phyloP scores from a whole-genome alignment of 92 coral and sea anemone genomes.

The Zoanthus solanderi region DNA sequence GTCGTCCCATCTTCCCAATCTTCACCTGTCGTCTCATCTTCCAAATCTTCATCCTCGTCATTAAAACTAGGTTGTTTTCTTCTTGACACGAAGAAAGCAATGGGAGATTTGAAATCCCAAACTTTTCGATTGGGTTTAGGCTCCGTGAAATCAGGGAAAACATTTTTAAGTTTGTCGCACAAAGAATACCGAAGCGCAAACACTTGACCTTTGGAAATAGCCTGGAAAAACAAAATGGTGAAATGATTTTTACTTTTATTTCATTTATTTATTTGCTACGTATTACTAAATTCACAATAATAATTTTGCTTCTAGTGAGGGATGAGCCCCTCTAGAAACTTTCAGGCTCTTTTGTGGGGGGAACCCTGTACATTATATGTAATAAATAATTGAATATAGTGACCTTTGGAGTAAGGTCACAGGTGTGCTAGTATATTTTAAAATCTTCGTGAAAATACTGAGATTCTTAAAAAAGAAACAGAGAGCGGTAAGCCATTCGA shows the following conservation, averaged over 20 bases:
- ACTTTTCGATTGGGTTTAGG: constrained; percentile 2
- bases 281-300: no score
- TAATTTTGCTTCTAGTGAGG: no score
- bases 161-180: constrained; percentile 15
- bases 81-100: constrained; percentile 21
- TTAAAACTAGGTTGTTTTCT: neutral
- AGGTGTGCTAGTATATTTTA: no score
- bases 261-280: neutral
- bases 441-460: no score
- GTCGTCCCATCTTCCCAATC: neutral
- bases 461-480: no score
- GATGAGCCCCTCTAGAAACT: no score
- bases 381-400: no score
- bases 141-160: constrained; percentile 8
- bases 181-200: constrained; percentile 20
- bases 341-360: no score
- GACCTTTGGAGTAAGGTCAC: no score
- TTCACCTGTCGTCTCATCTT: neutral
- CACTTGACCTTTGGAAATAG: constrained; percentile 11
- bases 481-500: no score
- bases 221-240: neutral
- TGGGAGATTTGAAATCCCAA: constrained; percentile 34
- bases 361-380: no score
- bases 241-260: neutral
- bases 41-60: neutral